Base-by-base conservation (phyloP, 2,888 invertebrate genomes). In the Morpho deidamia region DNA sequence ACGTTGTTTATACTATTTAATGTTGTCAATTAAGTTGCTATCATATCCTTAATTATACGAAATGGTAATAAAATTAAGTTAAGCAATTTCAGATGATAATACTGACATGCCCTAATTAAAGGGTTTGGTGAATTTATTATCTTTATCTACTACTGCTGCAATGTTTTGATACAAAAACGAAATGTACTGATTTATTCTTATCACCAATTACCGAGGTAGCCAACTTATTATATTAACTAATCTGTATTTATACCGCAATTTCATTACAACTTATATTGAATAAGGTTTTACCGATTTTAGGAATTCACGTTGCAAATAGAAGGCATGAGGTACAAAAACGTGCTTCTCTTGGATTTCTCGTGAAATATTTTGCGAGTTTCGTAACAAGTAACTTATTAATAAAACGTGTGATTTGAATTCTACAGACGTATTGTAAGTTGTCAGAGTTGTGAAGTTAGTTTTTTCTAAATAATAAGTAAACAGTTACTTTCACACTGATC, bases 61-160 rank as follows among this genome's bases (percentile, higher is more conserved):
- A 72, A 72, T 78, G 81, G 81, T 82, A 83, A 81, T 51, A 45
- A 43, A 56, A 51, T 51, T 51, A 53, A 56, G 39, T 49, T 43
- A 47, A 43, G 48, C 51, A 57, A 55, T 53, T 51, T 44, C n/a
- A 42, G 53, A 40, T 48, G 50, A 56, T 53, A 58, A 50, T 56
- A 41, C 40, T 11, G 53, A 46, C 56, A 53, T 59, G 59, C 49
- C 50, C 48, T 58, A 62, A 56, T 60, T 48, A 56, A 59, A 54
- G 46, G 59, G 55, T 59, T 23, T 54, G 40, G 50, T 54, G 51
- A 59, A 58, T 59, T 59, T 53, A 60, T 59, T 59, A 55, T 40
- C 42, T 51, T 57, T 62, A 57, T 61, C 53, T 39, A 33, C 38
- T 54, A 56, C 59, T 59, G 57, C 60, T 53, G 51, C 58, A 55